Base-by-base conservation (phyloP, 1,140 invertebrate genomes). In the Scaptomyza pallida region DNA sequence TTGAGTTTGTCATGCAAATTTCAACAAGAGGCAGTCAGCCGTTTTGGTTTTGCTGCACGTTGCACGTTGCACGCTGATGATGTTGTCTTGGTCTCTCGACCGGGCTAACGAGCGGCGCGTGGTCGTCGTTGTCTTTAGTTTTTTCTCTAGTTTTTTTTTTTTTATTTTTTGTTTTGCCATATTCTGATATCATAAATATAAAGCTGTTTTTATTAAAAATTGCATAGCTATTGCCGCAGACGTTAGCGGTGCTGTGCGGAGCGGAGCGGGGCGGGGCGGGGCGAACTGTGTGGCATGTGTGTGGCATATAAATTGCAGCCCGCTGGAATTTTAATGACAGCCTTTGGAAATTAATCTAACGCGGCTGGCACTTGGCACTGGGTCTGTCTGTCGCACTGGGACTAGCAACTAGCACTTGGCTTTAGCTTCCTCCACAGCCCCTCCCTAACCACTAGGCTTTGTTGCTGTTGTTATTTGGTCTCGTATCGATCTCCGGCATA, bases 331-430 rank as follows among this genome's bases (percentile, higher is more conserved):
- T 86, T 86, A 86, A 86, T 86, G 82, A 86, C 82, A 86, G 82
- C 82, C 82, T 86, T 88, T 86, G 82, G 78, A 86, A 86, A 86
- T 86, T 86, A 88, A 88, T 88, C 82, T 88, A 88, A 88, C 83
- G 63, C 82, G 78, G 59, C 80, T 64, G 78, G 60, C 78, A 63
- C 65, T 67, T 44, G 63, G 63, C 43, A 45, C 16, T 33, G 26
- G 26, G 26, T 30, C 26, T 8, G 19, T n/a, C n/a, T n/a, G 26
- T 15, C 23, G 15, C 26, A 12, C 17, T 51, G 48, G 48, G 26
- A 51, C 48, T 51, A 30, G 26, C 48, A 60, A 37, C 45, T 17
- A 41, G 60, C 40, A 60, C 63, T 64, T 48, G 52, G 52, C 37
- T 35, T 8, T 8, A 21, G 21, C 47, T 1, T n/a, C 8, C 26